Percentiles rank a stretch among this genome's conserved stretches.
phyloP scores from a whole-genome alignment of 2,113 vertebrate genomes.

The Caranx ignobilis region DNA sequence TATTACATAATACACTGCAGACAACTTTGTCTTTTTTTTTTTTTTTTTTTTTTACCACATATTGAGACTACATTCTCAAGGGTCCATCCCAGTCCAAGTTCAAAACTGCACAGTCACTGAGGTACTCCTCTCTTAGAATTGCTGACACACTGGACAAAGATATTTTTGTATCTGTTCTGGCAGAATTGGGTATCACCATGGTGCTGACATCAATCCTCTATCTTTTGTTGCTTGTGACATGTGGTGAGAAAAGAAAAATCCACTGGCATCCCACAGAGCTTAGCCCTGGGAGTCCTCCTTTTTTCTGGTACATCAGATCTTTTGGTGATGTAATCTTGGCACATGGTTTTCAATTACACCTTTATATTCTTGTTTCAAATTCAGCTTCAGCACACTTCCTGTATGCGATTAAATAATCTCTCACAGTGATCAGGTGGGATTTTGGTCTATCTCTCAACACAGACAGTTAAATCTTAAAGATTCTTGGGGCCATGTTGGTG shows the following conservation, averaged over 20 bases:
- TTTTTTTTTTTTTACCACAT: not conserved
- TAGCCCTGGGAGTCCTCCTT: not conserved
- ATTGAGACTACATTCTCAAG: not conserved
- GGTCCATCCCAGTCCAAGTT: not conserved
- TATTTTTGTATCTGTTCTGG: not conserved
- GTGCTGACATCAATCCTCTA: conserved; percentile 1
- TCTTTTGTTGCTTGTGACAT: conserved; percentile 7
- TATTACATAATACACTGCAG: not conserved
- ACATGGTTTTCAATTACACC: not conserved
- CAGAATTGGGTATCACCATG: not conserved
- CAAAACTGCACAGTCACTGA: conserved; percentile 3
- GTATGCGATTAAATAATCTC: too few species aligned
- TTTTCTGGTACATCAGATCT: not conserved
- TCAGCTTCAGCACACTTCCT: too few species aligned
- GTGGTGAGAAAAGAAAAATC: not conserved
- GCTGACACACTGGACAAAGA: not conserved
- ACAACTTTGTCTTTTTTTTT: not conserved
- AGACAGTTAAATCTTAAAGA: too few species aligned
- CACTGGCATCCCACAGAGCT: not conserved
- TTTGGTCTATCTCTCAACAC: too few species aligned
- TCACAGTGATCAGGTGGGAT: too few species aligned
- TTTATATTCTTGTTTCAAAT: too few species aligned
- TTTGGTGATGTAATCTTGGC: conserved; percentile 2
- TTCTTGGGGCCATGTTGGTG: too few species aligned
- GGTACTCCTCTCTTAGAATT: not conserved